These are phyloP conservation scores for Lycopodina hypogea DNA, from an alignment of 37 sponge, comb jelly and placozoan genomes.

Conservation along the genomic window DNA sequence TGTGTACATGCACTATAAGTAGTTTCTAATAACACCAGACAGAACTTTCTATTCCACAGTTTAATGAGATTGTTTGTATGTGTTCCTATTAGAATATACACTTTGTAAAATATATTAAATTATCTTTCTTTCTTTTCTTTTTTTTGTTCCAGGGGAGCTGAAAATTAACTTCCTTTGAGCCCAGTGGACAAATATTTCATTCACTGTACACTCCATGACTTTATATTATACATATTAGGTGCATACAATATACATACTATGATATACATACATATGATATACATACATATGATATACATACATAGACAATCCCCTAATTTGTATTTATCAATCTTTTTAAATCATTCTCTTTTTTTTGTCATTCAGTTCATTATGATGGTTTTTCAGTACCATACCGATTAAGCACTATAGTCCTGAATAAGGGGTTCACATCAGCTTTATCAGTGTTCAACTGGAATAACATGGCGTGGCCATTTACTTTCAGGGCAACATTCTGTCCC, in stretches of 20 bases:
- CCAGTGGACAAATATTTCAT: too few species aligned
- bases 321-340: background rate
- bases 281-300: background rate
- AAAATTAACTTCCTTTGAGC: background rate
- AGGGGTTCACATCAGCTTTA: constrained; percentile 17
- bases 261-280: too few species aligned
- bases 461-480: constrained; percentile 50
- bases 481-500: constrained; percentile 40
- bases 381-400: background rate
- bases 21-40: too few species aligned
- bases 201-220: too few species aligned
- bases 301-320: background rate
- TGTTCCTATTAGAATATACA: background rate
- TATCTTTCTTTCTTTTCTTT: background rate
- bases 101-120: background rate
- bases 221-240: too few species aligned
- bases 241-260: too few species aligned
- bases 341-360: background rate
- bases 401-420: background rate
- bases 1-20: too few species aligned
- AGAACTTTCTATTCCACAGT: too few species aligned
- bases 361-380: background rate
- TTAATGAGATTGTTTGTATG: too few species aligned
- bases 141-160: background rate
- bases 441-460: constrained; percentile 51